Evolutionary conservation across 2,888 invertebrate genomes (phyloP), one percentile per base, ranked within the genome.

Genomic region (Ichneumon xanthorius): DNA sequence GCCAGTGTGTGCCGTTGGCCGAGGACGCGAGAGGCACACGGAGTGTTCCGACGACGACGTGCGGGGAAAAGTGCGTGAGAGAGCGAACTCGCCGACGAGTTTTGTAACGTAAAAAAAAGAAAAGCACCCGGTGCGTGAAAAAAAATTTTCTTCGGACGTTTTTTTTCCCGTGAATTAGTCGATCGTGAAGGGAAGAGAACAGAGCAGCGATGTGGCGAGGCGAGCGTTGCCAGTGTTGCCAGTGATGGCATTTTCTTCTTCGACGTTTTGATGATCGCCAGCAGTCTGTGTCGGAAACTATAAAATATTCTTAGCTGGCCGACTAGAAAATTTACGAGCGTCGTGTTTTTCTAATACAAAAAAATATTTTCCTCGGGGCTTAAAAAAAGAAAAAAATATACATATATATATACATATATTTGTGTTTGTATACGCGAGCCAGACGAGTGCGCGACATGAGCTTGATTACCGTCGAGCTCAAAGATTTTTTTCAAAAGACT

Each of bases 361-460:
- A 58, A 14, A 63, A 33, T 30, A 33, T 33, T 16, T n/a, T 33
- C 3, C 16, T 33, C 16, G 30, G 11, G 22, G 11, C 11, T 9
- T 4, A 11, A 22, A 22, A 9, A 5, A 55, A 55, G 3, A n/a
- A 40, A 40, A 40, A 40, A 11, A 40, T 2, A 11, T 6, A 40
- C 26, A 55, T 55, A 9, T 22, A 58, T 48, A 55, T 55, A 9
- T 22, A 58, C 14, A 26, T 14, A 22, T 11, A 22, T 58, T 9
- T 58, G 26, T 58, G 19, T 68, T 30, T 40, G n/a, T 48, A 22
- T 61, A 19, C 26, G 16, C 16, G 61, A 37, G 4, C 16, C 37
- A 50, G 26, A 50, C 63, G 48, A 58, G 76, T 50, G 75, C 76
- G 75, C 70, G 81, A 82, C 70, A 71, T 76, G 82, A 40, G 70